A percentile compares a stretch with the other conserved stretches of the same genome.
Evolutionary conservation across 1,140 invertebrate species (phyloP).

Genomic region (Achroia grisella): DNA sequence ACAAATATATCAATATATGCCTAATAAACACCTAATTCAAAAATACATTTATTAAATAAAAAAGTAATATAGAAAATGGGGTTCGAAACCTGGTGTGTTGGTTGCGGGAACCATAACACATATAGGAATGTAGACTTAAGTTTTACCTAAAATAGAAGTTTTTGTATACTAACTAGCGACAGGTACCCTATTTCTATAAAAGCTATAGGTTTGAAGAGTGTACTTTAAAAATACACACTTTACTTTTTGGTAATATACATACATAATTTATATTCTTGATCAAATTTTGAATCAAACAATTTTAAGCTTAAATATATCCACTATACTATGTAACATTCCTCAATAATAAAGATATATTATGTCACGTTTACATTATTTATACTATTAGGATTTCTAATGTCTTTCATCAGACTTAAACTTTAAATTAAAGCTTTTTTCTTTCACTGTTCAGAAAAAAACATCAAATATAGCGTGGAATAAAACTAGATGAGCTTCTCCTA

Average conservation of each 20-base stretch:
- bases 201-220: constrained; percentile 23
- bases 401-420: constrained; percentile 34
- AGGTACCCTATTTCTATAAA: constrained; percentile 37
- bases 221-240: constrained; percentile 47
- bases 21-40: neutral
- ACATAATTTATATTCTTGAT: constrained; percentile 41
- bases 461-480: too few species aligned
- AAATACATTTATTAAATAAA: constrained; percentile 2
- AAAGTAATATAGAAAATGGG: constrained; percentile 24
- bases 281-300: constrained; percentile 7
- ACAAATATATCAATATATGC: too few species aligned
- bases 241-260: constrained; percentile 46
- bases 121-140: constrained; percentile 40
- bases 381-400: constrained; percentile 13
- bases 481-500: constrained; percentile 10
- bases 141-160: constrained; percentile 22
- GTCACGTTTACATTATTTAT: constrained; percentile 8
- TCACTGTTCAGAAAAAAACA: constrained; percentile 4
- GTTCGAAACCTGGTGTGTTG: constrained; percentile 21
- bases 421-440: constrained; percentile 35
- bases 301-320: too few species aligned
- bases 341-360: constrained; percentile 11
- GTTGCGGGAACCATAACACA: constrained; percentile 23
- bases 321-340: neutral
- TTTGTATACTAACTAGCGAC: constrained; percentile 31